Conservation (phyloP, 2,113 vertebrate genomes). For the Antechinus flavipes region DNA sequence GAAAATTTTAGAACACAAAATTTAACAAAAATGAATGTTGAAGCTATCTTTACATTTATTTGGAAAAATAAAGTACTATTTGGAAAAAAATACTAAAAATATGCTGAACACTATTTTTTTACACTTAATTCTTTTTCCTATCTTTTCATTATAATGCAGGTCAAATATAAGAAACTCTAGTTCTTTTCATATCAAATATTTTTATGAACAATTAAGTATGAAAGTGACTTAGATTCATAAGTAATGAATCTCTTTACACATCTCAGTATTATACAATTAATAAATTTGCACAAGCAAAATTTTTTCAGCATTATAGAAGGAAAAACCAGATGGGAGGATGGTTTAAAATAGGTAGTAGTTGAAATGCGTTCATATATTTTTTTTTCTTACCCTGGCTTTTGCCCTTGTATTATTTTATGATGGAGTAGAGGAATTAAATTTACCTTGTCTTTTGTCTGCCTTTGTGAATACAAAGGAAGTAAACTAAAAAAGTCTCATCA, state of each 20-base stretch:
- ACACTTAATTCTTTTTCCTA: constrained; percentile 77
- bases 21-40: no score
- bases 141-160: constrained; percentile 62
- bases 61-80: no score
- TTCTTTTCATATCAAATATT: constrained; percentile 72
- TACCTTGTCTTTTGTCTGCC: not conserved
- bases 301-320: constrained; percentile 20
- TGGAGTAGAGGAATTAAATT: constrained; percentile 13
- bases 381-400: not conserved
- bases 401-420: not conserved
- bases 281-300: constrained; percentile 49
- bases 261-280: constrained; percentile 40
- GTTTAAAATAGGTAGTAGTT: not conserved
- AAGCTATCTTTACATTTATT: no score
- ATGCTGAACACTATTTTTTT: constrained; percentile 67
- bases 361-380: not conserved
- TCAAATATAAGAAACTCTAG: constrained; percentile 73
- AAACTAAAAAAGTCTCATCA: no score
- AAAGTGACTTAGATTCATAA: constrained; percentile 73
- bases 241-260: constrained; percentile 68
- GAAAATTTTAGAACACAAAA: no score
- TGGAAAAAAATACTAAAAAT: no score
- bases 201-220: constrained; percentile 77
- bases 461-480: no score
- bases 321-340: not conserved